Evolutionary conservation across 2,888 invertebrate species (phyloP).

Genomic region (Drosophila maculinotata): DNA sequence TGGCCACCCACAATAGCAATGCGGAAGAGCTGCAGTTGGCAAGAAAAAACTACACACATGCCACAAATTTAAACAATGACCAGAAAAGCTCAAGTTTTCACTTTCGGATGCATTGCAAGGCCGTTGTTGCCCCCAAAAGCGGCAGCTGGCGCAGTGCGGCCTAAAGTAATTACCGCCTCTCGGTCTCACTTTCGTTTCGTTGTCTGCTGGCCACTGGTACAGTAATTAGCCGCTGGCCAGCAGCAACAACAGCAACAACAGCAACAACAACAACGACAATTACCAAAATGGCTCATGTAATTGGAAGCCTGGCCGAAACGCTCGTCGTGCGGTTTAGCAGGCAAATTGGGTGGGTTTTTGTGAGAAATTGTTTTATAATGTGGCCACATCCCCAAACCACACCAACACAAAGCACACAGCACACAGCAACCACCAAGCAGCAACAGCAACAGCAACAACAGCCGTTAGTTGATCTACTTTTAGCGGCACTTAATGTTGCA

Average conservation of each 20-base stretch:
- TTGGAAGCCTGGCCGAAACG: conserved; percentile 50
- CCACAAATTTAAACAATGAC: conserved; percentile 45
- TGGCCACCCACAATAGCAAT: conserved; percentile 67
- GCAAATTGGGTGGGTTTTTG: conserved; percentile 72
- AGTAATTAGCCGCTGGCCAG: conserved; percentile 70
- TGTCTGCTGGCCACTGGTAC: conserved; percentile 39
- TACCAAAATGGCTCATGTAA: conserved; percentile 66
- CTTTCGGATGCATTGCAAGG: conserved; percentile 51
- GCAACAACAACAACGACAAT: conserved; percentile 32
- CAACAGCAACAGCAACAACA: conserved; percentile 16
- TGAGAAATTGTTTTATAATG: conserved; percentile 76
- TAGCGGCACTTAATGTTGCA: conserved; percentile 63
- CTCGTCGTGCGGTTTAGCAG: conserved; percentile 52
- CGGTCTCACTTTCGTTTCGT: conserved; percentile 71
- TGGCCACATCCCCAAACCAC: conserved; percentile 54
- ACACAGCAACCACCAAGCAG: conserved; percentile 1
- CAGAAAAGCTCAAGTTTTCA: conserved; percentile 53
- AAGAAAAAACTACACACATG: too few relatives aligned
- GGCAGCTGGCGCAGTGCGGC: conserved; percentile 30
- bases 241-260: conserved; percentile 19
- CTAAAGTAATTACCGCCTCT: conserved; percentile 68
- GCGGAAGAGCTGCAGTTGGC: conserved; percentile 64
- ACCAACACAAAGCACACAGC: conserved; percentile 15
- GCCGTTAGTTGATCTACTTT: conserved; percentile 76
- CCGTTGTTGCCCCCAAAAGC: conserved; percentile 25